Base-by-base conservation (phyloP, 1,140 invertebrate species). In the Penaeus japonicus region DNA sequence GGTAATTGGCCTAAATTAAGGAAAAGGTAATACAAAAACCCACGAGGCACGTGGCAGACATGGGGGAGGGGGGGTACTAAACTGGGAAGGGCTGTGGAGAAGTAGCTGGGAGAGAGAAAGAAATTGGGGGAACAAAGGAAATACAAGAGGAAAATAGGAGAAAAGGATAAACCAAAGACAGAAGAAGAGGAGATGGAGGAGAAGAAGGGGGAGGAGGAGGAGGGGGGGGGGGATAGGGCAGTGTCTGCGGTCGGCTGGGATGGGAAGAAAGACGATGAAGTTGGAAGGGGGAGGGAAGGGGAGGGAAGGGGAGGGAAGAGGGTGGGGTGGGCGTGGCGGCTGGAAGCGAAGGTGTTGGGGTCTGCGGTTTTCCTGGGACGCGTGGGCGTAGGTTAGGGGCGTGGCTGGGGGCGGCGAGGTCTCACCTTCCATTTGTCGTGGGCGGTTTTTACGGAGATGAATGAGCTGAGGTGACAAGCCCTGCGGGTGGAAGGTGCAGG, bases 1-100 rank as follows among this genome's bases (percentile, higher is more conserved):
- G 82, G 73, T 84, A 84, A 84, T 84, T 73, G 82, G 27, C 27
- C 35, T 70, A 84, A 84, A 84, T 84, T 70, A 84, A 73, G 82
- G 59, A 73, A 84, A 73, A 84, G 54, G 47, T 47, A 47, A 47
- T 12, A 47, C 47, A 47, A 47, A 47, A 47, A 47, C 10, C 47
- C 47, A 47, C 47, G 47, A 47, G 47, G 47, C 47, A 15, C 47
- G 47, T 47, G 47, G 47, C 47, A 47, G 47, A 47, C 47, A 15
- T 47, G 47, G 4, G 47, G 47, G 47, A 15, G 10, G 15, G 10
- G 47, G 47, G 47, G 47, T 7, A 12, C 5, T 0, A 0, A 7
- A 10, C 39, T 39, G 39, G 39, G 39, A 47, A 15, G 47, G 47
- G 47, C 47, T 47, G 47, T 47, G 47, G 47, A 47, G 47, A 15